phyloP scores from a whole-genome alignment of 2,888 invertebrate genomes.

The Aethes cnicana region DNA sequence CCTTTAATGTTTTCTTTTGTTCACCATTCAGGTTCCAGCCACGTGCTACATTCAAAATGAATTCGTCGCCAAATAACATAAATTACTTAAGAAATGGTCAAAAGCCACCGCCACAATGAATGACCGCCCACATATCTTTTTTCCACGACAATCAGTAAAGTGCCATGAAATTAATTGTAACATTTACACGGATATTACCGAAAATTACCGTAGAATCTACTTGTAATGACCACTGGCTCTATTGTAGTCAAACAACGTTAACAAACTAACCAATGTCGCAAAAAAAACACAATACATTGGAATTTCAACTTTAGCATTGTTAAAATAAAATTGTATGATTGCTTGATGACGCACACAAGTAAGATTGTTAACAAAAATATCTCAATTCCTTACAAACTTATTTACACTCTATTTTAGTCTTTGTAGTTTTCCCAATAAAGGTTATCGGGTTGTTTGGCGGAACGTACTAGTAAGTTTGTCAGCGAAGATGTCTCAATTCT shows the following conservation, averaged over 20 bases:
- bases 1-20: no score
- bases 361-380: no score
- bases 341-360: no score
- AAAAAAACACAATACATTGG: no score
- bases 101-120: conserved; percentile 34
- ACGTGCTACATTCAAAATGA: conserved; percentile 10
- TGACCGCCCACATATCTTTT: conserved; percentile 62
- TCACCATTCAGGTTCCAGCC: no score
- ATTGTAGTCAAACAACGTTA: conserved; percentile 23
- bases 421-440: conserved; percentile 31
- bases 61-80: conserved; percentile 7
- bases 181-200: conserved; percentile 63
- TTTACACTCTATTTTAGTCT: conserved; percentile 32
- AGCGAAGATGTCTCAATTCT: conserved; percentile 63
- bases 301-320: no score
- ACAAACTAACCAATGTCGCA: conserved; percentile 22
- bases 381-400: neutral
- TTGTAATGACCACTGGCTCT: conserved; percentile 32
- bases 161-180: conserved; percentile 74
- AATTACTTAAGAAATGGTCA: conserved; percentile 27
- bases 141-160: conserved; percentile 75
- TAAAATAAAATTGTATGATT: no score
- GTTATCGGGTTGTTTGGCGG: neutral
- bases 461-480: conserved; percentile 36
- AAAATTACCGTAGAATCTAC: conserved; percentile 35